phyloP scores from a whole-genome alignment of 2,797 vertebrate genomes.

The Chiloscyllium punctatum region DNA sequence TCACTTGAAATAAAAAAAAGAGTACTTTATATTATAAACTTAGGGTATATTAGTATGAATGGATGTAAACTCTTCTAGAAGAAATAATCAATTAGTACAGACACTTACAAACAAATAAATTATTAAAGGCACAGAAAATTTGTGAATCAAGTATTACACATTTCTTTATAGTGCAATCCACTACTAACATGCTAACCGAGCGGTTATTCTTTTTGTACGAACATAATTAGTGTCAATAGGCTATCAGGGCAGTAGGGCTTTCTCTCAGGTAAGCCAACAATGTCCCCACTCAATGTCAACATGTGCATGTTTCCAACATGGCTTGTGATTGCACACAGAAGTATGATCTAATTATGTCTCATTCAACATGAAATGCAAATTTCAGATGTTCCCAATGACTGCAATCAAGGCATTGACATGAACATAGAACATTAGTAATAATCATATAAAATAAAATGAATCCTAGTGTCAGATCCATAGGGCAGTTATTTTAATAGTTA shows the following conservation, averaged over 20 bases:
- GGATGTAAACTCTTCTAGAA: background rate
- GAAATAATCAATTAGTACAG: background rate
- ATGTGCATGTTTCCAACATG: background rate
- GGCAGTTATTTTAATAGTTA: background rate
- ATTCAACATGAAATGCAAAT: background rate
- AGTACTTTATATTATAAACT: background rate
- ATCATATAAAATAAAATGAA: background rate
- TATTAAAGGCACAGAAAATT: background rate
- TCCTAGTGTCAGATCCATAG: background rate
- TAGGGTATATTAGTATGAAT: background rate
- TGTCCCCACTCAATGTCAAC: background rate
- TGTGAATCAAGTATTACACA: background rate
- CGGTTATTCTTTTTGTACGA: background rate
- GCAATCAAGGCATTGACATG: background rate
- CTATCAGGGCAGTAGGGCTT: background rate
- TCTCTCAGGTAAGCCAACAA: background rate
- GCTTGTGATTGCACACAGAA: background rate
- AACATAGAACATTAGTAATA: background rate
- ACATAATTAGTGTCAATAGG: background rate
- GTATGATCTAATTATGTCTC: background rate
- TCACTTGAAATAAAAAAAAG: conserved; percentile 57
- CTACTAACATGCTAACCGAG: background rate
- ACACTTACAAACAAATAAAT: background rate
- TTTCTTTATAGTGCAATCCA: background rate
- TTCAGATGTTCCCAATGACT: background rate